These are phyloP conservation scores for Emmelina monodactyla DNA, from an alignment of 2,888 invertebrate genomes.

Conservation along the genomic window DNA sequence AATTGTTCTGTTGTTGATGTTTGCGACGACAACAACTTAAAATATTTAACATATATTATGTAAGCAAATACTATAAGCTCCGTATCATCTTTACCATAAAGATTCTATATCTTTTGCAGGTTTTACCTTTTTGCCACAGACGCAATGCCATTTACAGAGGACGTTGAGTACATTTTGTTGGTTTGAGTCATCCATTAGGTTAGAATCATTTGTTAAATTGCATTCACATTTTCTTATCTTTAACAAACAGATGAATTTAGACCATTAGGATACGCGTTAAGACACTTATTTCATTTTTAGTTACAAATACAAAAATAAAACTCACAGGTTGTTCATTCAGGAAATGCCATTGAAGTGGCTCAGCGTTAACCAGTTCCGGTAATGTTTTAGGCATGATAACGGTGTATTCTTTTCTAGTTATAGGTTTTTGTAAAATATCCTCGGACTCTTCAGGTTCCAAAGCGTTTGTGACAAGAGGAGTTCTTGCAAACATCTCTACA, in stretches of 20 bases:
- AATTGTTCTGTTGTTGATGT: conserved; percentile 48
- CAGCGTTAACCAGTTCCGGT: conserved; percentile 34
- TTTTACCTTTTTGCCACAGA: conserved; percentile 47
- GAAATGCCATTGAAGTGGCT: conserved; percentile 38
- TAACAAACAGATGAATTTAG: too few relatives aligned
- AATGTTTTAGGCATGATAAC: conserved; percentile 42
- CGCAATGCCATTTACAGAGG: conserved; percentile 53
- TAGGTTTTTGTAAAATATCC: conserved; percentile 31
- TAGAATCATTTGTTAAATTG: conserved; percentile 41
- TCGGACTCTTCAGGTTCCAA: conserved; percentile 26
- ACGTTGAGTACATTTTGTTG: conserved; percentile 50
- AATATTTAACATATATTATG: too few relatives aligned
- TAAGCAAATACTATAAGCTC: too few relatives aligned
- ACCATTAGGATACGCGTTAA: not conserved
- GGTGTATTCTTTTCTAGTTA: conserved; percentile 36
- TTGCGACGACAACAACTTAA: conserved; percentile 44
- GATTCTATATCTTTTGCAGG: too few relatives aligned
- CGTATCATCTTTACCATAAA: too few relatives aligned
- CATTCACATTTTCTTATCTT: conserved; percentile 57
- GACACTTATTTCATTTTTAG: too few relatives aligned
- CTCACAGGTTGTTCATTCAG: conserved; percentile 43
- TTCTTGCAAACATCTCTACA: conserved; percentile 30
- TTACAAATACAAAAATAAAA: conserved; percentile 2
- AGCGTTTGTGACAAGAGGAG: conserved; percentile 27
- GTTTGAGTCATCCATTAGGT: conserved; percentile 41